A percentile compares a stretch with the other conserved stretches of the same genome.
Conservation (phyloP, 2,113 vertebrate species). For the Podiceps cristatus region DNA sequence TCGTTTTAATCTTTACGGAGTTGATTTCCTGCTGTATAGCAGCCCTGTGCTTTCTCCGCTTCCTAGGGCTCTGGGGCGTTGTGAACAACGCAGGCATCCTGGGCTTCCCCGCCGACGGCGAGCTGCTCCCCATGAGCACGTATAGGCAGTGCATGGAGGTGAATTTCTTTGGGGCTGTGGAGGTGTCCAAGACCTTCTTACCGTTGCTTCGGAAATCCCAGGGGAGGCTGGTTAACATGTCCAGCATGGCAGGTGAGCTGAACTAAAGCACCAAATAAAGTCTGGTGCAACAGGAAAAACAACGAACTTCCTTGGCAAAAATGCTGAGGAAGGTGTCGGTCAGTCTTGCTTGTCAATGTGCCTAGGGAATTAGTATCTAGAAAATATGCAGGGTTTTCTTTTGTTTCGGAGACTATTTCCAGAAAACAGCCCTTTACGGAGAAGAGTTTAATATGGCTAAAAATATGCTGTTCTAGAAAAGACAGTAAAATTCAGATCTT, state of each 20-base stretch:
- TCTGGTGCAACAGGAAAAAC: neutral
- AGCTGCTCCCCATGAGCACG: slow-evolving; percentile 79
- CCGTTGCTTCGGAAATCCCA: slow-evolving; percentile 81
- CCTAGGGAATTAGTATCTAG: neutral
- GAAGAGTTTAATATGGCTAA: neutral
- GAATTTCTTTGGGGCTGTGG: slow-evolving; percentile 86
- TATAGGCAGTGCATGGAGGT: slow-evolving; percentile 83
- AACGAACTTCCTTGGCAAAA: neutral
- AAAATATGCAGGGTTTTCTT: neutral
- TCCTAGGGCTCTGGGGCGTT: slow-evolving; percentile 88
- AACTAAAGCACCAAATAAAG: neutral
- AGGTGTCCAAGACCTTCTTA: slow-evolving; percentile 84
- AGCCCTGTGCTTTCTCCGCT: neutral
- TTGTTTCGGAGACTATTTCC: neutral
- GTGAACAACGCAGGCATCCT: slow-evolving; percentile 89
- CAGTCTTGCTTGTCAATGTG: neutral
- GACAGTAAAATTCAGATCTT: neutral
- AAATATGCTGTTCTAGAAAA: neutral
- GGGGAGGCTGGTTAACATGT: slow-evolving; percentile 85
- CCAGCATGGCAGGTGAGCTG: slow-evolving; percentile 86
- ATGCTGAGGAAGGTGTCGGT: neutral
- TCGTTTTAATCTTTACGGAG: neutral
- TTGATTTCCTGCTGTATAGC: neutral
- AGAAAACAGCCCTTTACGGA: neutral
- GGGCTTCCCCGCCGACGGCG: slow-evolving; percentile 69